phyloP scores from a whole-genome alignment of 2,888 invertebrate species.

The Patella caerulea region DNA sequence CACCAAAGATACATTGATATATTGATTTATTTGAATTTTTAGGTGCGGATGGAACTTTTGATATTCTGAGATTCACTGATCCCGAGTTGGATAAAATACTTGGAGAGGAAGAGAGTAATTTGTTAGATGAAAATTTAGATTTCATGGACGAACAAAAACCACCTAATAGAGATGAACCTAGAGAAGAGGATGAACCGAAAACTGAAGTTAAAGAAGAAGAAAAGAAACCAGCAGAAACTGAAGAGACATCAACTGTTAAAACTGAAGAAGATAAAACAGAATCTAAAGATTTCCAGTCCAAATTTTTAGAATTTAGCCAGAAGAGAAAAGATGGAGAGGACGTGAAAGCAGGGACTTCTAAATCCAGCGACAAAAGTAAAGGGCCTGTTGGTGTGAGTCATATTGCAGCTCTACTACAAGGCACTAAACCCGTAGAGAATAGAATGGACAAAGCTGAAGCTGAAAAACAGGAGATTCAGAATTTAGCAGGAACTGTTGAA shows the following conservation, averaged over 20 bases:
- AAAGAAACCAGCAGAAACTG: conserved; percentile 28
- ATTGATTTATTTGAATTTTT: conserved; percentile 20
- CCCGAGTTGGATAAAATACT: conserved; percentile 85
- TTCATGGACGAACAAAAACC: conserved; percentile 42
- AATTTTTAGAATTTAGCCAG: conserved; percentile 70
- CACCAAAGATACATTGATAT: neutral
- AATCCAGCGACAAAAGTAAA: conserved; percentile 40
- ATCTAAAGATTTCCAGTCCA: conserved; percentile 64
- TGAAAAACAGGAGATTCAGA: conserved; percentile 26
- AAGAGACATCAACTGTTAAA: conserved; percentile 32
- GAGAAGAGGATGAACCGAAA: conserved; percentile 24
- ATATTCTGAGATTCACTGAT: conserved; percentile 95
- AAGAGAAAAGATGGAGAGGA: conserved; percentile 44
- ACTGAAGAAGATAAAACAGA: conserved; percentile 36
- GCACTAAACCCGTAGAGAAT: conserved; percentile 37
- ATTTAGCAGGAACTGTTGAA: neutral
- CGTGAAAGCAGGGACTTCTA: conserved; percentile 25
- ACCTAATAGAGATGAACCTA: conserved; percentile 28
- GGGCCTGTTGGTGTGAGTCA: conserved; percentile 47
- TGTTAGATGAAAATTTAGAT: conserved; percentile 85
- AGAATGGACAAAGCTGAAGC: conserved; percentile 35
- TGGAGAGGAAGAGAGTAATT: conserved; percentile 82
- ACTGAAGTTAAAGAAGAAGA: conserved; percentile 28
- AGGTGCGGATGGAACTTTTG: conserved; percentile 81
- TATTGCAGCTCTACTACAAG: conserved; percentile 56